Evolutionary conservation across 2,888 invertebrate species (phyloP), one percentile per base, ranked within the genome.

Genomic region (Muscina levida): DNA sequence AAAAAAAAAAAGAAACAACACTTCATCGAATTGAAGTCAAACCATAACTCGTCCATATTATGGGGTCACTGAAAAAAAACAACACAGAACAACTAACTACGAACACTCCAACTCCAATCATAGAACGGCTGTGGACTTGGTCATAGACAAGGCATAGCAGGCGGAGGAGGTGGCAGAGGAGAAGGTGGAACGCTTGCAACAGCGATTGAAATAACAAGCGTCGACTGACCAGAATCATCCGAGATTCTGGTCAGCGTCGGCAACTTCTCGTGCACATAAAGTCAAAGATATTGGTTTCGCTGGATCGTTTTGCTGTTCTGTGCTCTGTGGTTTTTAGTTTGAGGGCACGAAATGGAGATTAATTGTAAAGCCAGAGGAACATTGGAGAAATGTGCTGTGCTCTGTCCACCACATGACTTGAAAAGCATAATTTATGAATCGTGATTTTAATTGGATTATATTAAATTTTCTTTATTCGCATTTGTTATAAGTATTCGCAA

Each of bases 31-130:
- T 79, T 68, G 72, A 75, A 79, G 67, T 68, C 75, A 67, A 72
- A 44, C 75, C 71, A 62, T 75, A 75, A 79, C 67, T 79, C 62
- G 75, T 75, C 59, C 57, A 72, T 56, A 62, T 62, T 75, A 75
- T 75, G 67, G 62, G 79, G 75, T 72, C 75, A 75, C 51, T 68
- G 53, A 72, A 72, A 74, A 78, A 56, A 46, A 73, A 42, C 19
- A n/a, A n/a, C 8, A 8, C 4, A 31, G 31, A 31, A 31, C 31
- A 31, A 31, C 26, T 44, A 70, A 17, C 59, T 17, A 10, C n/a
- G 71, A 31, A 46, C 37, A 44, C 39, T 44, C 53, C 72, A 65
- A 56, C 57, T n/a, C 42, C 24, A 71, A 26, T 71, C 44, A 53
- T 17, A 42, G 26, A 6, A 42, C 65, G 72, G 51, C 51, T 51